A percentile compares a stretch with the other conserved stretches of the same genome.
phyloP scores from a whole-genome alignment of 2,888 invertebrate genomes.

The Heliconius hortense region DNA sequence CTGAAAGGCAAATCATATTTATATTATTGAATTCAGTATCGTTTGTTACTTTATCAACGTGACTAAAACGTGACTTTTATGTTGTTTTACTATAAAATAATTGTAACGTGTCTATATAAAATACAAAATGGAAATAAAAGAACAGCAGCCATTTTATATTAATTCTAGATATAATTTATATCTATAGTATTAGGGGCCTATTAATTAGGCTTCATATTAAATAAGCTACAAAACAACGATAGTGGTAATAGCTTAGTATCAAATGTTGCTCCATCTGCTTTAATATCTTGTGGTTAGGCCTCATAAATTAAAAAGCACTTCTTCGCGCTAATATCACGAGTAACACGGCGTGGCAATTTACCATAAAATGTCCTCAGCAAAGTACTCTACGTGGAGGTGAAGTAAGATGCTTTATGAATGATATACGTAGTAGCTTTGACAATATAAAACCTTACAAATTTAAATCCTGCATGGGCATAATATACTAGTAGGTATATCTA shows the following conservation, averaged over 20 bases:
- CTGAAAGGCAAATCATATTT: conserved; percentile 17
- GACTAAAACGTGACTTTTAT: background rate
- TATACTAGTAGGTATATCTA: background rate
- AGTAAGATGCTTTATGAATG: conserved; percentile 7
- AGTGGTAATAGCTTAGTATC: background rate
- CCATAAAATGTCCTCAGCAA: conserved; percentile 5
- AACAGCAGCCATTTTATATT: background rate
- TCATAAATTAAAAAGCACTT: background rate
- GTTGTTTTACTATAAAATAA: background rate
- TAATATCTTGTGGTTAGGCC: background rate
- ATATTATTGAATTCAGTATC: conserved; percentile 8
- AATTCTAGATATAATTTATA: background rate
- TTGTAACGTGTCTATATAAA: background rate
- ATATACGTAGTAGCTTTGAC: background rate
- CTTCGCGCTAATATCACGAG: background rate
- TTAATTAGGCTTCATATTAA: background rate
- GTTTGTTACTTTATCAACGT: conserved; percentile 16
- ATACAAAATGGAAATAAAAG: background rate
- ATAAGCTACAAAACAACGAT: no score
- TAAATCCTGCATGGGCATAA: background rate
- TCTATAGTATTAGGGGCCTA: background rate
- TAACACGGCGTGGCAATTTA: conserved; percentile 2
- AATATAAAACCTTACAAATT: conserved; percentile 11
- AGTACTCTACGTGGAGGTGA: background rate
- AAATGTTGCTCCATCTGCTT: background rate